These are phyloP conservation scores for Phalacrocorax carbo DNA, from an alignment of 2,113 vertebrate species.

Conservation along the genomic window DNA sequence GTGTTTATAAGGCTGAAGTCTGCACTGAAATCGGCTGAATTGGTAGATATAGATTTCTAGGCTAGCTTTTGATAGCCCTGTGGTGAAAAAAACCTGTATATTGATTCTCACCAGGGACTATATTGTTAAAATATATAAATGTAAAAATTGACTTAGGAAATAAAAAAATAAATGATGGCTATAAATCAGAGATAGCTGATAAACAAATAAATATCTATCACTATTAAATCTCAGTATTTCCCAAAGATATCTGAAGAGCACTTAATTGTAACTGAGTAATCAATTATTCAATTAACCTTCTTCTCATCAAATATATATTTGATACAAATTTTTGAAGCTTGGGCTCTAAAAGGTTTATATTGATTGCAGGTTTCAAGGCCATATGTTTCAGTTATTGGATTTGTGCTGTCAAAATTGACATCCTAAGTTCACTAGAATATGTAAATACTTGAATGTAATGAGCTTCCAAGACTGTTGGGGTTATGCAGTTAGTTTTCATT, in stretches of 20 bases:
- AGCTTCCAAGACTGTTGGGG: conserved; percentile 2
- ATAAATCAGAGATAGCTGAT: conserved; percentile 63
- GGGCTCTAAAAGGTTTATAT: conserved; percentile 76
- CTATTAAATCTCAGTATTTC: conserved; percentile 63
- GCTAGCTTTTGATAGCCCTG: background rate
- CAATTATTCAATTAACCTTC: conserved; percentile 80
- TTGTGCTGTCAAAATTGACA: conserved; percentile 66
- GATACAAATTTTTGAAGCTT: conserved; percentile 76
- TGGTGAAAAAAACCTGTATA: background rate
- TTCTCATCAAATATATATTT: conserved; percentile 78
- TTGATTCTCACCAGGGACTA: background rate
- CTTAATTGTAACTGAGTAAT: conserved; percentile 78
- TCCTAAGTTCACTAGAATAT: conserved; percentile 46
- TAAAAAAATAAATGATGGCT: conserved; percentile 60
- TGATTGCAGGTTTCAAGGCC: conserved; percentile 72
- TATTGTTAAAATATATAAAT: conserved; percentile 61
- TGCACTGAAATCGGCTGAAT: background rate
- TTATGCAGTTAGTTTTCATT: conserved; percentile 34
- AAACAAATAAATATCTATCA: conserved; percentile 73
- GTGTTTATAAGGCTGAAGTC: conserved; percentile 7
- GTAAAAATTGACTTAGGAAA: conserved; percentile 59
- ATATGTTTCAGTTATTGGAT: conserved; percentile 73
- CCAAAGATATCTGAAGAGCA: conserved; percentile 73
- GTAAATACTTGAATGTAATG: conserved; percentile 67
- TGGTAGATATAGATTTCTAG: background rate